phyloP scores from a whole-genome alignment of 2,797 vertebrate species.

The Champsocephalus gunnari region DNA sequence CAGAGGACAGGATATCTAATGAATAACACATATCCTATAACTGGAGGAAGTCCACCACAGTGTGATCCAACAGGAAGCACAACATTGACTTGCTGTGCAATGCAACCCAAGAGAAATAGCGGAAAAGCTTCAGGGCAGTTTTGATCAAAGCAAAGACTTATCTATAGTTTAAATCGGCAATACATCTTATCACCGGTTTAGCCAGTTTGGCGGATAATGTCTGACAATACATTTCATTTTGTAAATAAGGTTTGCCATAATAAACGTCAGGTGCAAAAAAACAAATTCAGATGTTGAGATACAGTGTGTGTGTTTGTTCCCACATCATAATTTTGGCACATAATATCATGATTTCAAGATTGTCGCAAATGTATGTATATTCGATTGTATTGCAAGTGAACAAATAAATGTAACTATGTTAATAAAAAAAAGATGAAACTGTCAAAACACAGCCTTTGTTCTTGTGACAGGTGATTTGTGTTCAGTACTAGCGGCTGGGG shows the following conservation, averaged over 20 bases:
- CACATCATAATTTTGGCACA: neutral
- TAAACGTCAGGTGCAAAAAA: neutral
- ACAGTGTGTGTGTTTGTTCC: neutral
- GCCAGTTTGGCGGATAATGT: constrained; percentile 10
- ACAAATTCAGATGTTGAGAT: neutral
- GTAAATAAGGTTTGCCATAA: neutral
- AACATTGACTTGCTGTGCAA: constrained; percentile 58
- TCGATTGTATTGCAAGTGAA: neutral
- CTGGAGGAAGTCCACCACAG: constrained; percentile 68
- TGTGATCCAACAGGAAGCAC: constrained; percentile 68
- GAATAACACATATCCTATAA: constrained; percentile 76
- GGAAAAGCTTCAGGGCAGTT: constrained; percentile 63
- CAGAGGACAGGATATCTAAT: constrained; percentile 72
- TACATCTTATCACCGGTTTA: constrained; percentile 47
- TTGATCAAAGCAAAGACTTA: constrained; percentile 66
- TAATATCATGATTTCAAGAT: neutral
- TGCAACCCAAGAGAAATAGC: constrained; percentile 57
- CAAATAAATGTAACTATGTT: neutral
- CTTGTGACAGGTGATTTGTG: constrained; percentile 4
- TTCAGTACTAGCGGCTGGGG: neutral
- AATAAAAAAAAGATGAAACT: constrained; percentile 8
- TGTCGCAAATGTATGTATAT: constrained; percentile 1
- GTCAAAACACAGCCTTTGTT: constrained; percentile 10
- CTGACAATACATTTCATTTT: constrained; percentile 14
- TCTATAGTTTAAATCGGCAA: constrained; percentile 49